phyloP scores from a whole-genome alignment of 2,888 invertebrate genomes.

The Chrysolina oricalcia region DNA sequence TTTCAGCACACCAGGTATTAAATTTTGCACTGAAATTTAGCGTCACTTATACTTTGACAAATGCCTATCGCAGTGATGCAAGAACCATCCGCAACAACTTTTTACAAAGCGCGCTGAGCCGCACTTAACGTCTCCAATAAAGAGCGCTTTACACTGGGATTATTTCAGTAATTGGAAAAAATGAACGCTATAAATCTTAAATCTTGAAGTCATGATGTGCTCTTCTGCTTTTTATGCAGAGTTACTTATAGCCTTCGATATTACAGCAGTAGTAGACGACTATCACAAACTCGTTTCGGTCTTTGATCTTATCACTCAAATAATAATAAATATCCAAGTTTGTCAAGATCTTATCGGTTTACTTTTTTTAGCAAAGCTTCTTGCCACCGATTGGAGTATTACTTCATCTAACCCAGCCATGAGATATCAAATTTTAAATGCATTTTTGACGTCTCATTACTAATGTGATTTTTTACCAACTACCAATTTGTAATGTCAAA shows the following conservation, averaged over 20 bases:
- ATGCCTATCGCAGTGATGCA: slow-evolving; percentile 34
- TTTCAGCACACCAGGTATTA: slow-evolving; percentile 14
- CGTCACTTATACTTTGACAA: slow-evolving; percentile 30
- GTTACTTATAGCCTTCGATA: slow-evolving; percentile 29
- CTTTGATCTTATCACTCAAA: slow-evolving; percentile 26
- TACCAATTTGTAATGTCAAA: too few species aligned
- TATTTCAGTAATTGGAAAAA: slow-evolving; percentile 47
- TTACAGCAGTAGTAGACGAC: slow-evolving; percentile 20
- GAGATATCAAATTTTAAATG: too few species aligned
- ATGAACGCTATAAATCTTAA: slow-evolving; percentile 43
- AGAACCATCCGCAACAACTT: slow-evolving; percentile 39
- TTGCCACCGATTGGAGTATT: neutral
- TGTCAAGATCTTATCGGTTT: slow-evolving; percentile 19
- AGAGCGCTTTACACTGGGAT: slow-evolving; percentile 34
- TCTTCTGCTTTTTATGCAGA: slow-evolving; percentile 41
- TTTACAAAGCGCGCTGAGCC: slow-evolving; percentile 35
- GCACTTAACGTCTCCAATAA: slow-evolving; percentile 37
- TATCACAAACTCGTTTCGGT: slow-evolving; percentile 22
- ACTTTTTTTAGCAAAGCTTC: neutral
- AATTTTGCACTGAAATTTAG: slow-evolving; percentile 8
- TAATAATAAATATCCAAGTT: slow-evolving; percentile 28
- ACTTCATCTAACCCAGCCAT: too few species aligned
- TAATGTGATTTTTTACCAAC: too few species aligned
- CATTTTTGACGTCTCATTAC: too few species aligned
- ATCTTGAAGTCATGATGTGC: slow-evolving; percentile 32